Evolutionary conservation across 2,113 vertebrate species (phyloP).

Genomic region (Sigmodon hispidus): DNA sequence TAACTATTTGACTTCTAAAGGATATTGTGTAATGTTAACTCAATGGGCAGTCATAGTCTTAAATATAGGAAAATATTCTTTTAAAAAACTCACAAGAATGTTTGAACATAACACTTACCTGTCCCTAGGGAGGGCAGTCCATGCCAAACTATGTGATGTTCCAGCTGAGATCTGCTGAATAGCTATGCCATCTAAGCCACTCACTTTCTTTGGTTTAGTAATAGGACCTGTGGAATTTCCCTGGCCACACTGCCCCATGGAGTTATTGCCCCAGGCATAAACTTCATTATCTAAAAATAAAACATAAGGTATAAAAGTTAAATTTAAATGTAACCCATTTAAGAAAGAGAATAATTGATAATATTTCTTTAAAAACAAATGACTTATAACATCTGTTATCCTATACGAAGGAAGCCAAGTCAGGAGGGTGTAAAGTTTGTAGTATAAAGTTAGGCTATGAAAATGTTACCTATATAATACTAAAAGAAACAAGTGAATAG

Average conservation of each 20-base stretch:
- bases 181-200: conserved; percentile 95
- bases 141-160: conserved; percentile 97
- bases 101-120: conserved; percentile 84
- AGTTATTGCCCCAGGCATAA: conserved; percentile 99
- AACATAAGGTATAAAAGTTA: conserved; percentile 59
- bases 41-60: background rate
- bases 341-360: background rate
- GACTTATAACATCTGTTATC: conserved; percentile 44
- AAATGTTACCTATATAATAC: background rate
- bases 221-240: conserved; percentile 99
- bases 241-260: conserved; percentile 99
- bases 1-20: background rate
- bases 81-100: background rate
- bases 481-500: background rate
- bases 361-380: conserved; percentile 17
- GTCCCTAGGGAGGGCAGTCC: conserved; percentile 98
- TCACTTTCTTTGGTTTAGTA: conserved; percentile 98
- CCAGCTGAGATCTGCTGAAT: conserved; percentile 98
- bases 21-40: background rate
- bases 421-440: background rate
- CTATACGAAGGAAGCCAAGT: background rate
- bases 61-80: background rate
- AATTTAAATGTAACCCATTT: conserved; percentile 59
- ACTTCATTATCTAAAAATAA: conserved; percentile 95
- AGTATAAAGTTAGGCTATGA: background rate